Percentiles rank a stretch among this genome's conserved stretches.
Evolutionary conservation across 2,797 vertebrate genomes (phyloP).

Genomic region (Serranus cabrilla): DNA sequence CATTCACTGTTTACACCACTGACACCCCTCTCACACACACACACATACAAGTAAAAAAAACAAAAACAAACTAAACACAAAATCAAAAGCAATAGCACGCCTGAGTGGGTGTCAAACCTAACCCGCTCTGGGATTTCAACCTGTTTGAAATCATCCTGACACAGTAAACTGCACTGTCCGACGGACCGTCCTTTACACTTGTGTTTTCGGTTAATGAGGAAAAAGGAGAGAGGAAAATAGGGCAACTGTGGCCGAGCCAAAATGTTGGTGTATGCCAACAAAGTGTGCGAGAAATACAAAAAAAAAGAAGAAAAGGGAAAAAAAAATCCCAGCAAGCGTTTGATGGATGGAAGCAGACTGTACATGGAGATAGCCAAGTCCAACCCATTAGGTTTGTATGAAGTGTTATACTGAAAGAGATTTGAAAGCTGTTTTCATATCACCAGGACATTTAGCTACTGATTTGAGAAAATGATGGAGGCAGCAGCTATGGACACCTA

Average conservation of each 20-base stretch:
- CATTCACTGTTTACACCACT: slow-evolving; percentile 76
- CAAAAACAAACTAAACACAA: slow-evolving; percentile 48
- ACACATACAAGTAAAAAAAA: slow-evolving; percentile 29
- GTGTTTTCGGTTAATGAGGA: slow-evolving; percentile 64
- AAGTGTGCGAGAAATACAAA: slow-evolving; percentile 39
- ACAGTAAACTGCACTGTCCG: slow-evolving; percentile 55
- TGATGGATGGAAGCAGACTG: slow-evolving; percentile 55
- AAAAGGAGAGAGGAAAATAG: slow-evolving; percentile 55
- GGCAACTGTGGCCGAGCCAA: slow-evolving; percentile 50
- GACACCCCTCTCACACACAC: slow-evolving; percentile 52
- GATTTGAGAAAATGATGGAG: slow-evolving; percentile 41
- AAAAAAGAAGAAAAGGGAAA: neutral
- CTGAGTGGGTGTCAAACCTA: slow-evolving; percentile 68
- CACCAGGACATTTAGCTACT: slow-evolving; percentile 23
- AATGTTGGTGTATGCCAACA: slow-evolving; percentile 57
- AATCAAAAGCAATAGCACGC: slow-evolving; percentile 71
- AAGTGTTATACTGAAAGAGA: slow-evolving; percentile 46
- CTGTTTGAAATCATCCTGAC: slow-evolving; percentile 71
- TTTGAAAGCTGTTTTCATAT: slow-evolving; percentile 43
- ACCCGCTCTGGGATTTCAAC: slow-evolving; percentile 57
- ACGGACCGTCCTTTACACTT: slow-evolving; percentile 50
- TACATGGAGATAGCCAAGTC: slow-evolving; percentile 48
- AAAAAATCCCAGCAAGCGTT: slow-evolving; percentile 38
- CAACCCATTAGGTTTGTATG: slow-evolving; percentile 44
- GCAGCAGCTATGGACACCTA: slow-evolving; percentile 35